Base-by-base conservation (phyloP, 1,140 invertebrate genomes). In the Reticulitermes speratus region DNA sequence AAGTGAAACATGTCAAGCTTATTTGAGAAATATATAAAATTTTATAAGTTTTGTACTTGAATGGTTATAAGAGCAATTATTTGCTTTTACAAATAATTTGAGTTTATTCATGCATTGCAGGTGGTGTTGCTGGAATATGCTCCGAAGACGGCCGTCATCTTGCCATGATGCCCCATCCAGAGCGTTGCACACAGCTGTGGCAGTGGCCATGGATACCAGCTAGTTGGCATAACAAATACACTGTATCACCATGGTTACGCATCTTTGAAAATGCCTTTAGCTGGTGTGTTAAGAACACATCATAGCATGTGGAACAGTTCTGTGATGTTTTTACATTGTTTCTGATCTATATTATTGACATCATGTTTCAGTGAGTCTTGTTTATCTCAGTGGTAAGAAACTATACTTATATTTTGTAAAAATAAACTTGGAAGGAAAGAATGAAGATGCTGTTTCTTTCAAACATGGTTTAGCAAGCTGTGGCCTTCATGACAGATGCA, bases 121-220 rank as follows among this genome's bases (percentile, higher is more conserved):
- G 93, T 85, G 97, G 97, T 38, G 94, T 99, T 85, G 98, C 98
- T 82, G 98, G 95, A 30, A 91, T 99, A 83, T 97, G 96, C 89
- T 99, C 98, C 0, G 86, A 89, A 11, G 95, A 99, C 92, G 98
- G 98, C 1, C 94, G 98, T 44, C 98, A 99, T 92, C 92, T 99
- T 87, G 98, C 98, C 0, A 95, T 99, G 93, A 99, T 99, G 98
- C 98, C 98, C 23, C 98, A 99, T 93, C 98, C 98, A 0, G 98
- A 99, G 91, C 93, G 98, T 82, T 97, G 96, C 87, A 94, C 95
- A 44, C 91, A 96, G 88, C 94, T 94, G 87, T 98, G 96, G 95
- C 97, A 98, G 91, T 97, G 96, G 94, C 95, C 97, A 2, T 95
- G 95, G 89, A 92, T 94, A 82, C 94, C 95, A 5, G 89, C 91